Evolutionary conservation across 2,797 vertebrate genomes (phyloP), one percentile per base, ranked within the genome.

Genomic region (Chaenodraco wilsoni): DNA sequence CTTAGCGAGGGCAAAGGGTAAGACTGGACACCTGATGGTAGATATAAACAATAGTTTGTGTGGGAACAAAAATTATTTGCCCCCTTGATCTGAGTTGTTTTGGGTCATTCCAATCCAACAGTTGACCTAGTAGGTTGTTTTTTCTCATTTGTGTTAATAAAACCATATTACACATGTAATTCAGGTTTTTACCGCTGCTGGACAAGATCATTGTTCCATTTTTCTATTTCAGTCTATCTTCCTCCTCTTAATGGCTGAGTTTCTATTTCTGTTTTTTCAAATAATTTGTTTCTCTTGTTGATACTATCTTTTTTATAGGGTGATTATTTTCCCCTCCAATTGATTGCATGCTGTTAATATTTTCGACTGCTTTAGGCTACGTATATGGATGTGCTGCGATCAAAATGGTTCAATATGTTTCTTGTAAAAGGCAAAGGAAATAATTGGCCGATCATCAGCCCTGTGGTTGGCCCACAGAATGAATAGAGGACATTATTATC

Each of bases 1-100:
- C 71, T 81, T 49, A 57, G 71, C 2, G 57, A 72, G 86, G 82
- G 87, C 73, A 76, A 72, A 73, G 80, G 83, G 73, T 77, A 50
- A 79, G 61, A 66, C 69, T 50, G 58, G 80, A 88, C 85, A 88
- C 84, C 69, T 80, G 69, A 82, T 55, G 43, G 48, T 21, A 44
- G 52, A 63, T 44, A 17, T 37, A 61, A 68, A 65, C 43, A 40
- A 69, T 15, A 60, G 64, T 62, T 75, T 72, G 5, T 81, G 59
- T 74, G 61, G 66, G 59, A 77, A 58, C 21, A 73, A 83, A 60
- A 83, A 51, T 0, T 0, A 72, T 66, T 72, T 67, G 0, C 16
- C 1, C 44, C 10, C 0, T 55, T 46, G 10, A 60, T 31, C 6
- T 10, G 14, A 69, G 74, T 78, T 76, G 55, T 15, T 49, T n/a